These are phyloP conservation scores for Xenops minutus DNA, from an alignment of 2,797 vertebrate genomes.

Conservation along the genomic window DNA sequence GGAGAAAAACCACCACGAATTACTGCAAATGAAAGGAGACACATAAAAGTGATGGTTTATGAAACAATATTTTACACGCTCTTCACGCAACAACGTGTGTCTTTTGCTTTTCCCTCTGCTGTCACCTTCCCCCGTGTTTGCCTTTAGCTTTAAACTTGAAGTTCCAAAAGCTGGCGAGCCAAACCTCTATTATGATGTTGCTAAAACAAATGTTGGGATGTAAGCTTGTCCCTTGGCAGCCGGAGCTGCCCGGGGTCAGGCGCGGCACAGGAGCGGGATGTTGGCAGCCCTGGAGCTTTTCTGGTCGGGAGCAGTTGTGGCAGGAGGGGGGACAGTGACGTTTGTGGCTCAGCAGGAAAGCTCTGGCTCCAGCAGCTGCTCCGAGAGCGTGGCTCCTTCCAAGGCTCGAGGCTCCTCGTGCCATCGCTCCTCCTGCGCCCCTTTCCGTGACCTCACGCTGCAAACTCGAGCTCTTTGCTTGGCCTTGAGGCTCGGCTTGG, in stretches of 20 bases:
- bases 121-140: neutral
- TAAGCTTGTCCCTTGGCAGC: slow-evolving; percentile 38
- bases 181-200: slow-evolving; percentile 6
- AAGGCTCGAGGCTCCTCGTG: neutral
- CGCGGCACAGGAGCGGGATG: slow-evolving; percentile 11
- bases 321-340: slow-evolving; percentile 36
- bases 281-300: slow-evolving; percentile 28
- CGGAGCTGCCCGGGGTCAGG: neutral
- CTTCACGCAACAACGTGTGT: accelerated
- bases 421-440: neutral
- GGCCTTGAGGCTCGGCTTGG: neutral
- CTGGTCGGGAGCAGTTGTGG: slow-evolving; percentile 27
- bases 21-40: neutral
- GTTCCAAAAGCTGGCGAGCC: neutral
- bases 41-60: no score
- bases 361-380: slow-evolving; percentile 23
- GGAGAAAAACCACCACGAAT: neutral
- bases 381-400: neutral
- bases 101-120: neutral
- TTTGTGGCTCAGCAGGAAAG: slow-evolving; percentile 46
- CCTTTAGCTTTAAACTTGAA: neutral
- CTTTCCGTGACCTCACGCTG: slow-evolving; percentile 4
- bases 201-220: neutral
- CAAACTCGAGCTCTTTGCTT: neutral
- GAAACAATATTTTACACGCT: no score